Percentiles rank a stretch among this genome's conserved stretches.
Conservation (phyloP, 2,888 invertebrate species). For the Volucella bombylans region DNA sequence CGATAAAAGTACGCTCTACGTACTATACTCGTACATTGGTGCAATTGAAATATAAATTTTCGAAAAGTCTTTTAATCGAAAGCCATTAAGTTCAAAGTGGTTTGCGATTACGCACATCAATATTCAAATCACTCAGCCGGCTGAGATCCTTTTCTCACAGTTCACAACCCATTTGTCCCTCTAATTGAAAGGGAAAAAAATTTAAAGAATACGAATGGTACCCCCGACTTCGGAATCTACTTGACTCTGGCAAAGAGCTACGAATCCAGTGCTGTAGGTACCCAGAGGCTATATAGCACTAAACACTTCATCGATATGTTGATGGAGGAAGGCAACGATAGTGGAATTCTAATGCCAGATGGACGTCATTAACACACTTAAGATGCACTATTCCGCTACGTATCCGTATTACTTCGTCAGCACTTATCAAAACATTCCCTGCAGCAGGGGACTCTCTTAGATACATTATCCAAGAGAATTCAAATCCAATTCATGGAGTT, state of each 20-base stretch:
- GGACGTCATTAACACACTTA: conserved; percentile 72
- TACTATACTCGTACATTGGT: neutral
- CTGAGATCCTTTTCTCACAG: conserved; percentile 40
- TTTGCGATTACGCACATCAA: conserved; percentile 57
- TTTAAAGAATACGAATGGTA: conserved; percentile 3
- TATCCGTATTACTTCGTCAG: conserved; percentile 61
- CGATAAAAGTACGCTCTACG: neutral
- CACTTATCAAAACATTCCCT: conserved; percentile 70
- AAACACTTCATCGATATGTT: conserved; percentile 63
- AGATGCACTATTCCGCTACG: conserved; percentile 58
- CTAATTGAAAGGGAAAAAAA: conserved; percentile 35
- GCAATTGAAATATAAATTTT: conserved; percentile 9
- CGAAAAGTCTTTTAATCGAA: conserved; percentile 29
- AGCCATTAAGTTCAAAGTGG: conserved; percentile 62
- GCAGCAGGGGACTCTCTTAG: conserved; percentile 35
- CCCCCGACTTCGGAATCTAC: conserved; percentile 35
- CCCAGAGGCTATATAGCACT: conserved; percentile 16
- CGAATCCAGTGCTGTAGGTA: conserved; percentile 9
- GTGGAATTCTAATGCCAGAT: conserved; percentile 67
- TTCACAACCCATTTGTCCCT: conserved; percentile 8
- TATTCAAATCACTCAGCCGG: conserved; percentile 65
- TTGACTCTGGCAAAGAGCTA: conserved; percentile 54
- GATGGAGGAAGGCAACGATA: conserved; percentile 56
- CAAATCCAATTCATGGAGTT: conserved; percentile 21
- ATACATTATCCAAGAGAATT: conserved; percentile 20